Percentiles rank a stretch among this genome's conserved stretches.
Evolutionary conservation across 2,797 vertebrate species (phyloP).

Genomic region (Clamator glandarius): DNA sequence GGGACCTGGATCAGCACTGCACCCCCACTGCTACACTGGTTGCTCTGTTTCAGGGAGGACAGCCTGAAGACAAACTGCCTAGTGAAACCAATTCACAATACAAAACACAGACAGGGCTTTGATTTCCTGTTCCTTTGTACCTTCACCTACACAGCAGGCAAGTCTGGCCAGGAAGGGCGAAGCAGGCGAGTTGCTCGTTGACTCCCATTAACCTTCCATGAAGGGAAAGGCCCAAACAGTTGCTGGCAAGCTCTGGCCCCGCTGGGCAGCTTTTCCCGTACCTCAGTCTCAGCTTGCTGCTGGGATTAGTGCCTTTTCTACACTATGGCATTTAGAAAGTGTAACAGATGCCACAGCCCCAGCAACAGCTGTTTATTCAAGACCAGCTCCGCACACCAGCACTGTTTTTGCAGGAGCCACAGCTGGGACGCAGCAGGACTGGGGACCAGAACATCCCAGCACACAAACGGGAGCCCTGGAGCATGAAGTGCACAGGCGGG

Average conservation of each 20-base stretch:
- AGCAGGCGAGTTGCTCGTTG: not conserved
- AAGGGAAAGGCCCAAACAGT: not conserved
- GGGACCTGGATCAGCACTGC: not conserved
- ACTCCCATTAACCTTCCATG: not conserved
- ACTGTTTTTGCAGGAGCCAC: not conserved
- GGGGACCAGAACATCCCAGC: not conserved
- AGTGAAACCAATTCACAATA: not conserved
- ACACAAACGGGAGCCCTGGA: not conserved
- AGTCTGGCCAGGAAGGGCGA: not conserved
- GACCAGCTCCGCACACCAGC: not conserved
- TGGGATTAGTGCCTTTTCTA: not conserved
- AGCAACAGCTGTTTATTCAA: not conserved
- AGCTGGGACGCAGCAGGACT: not conserved
- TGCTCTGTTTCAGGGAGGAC: not conserved
- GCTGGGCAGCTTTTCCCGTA: not conserved
- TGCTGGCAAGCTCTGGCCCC: not conserved
- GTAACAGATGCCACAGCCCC: not conserved
- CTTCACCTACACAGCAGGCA: not conserved
- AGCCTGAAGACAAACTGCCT: not conserved
- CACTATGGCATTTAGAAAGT: not conserved
- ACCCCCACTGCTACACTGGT: not conserved
- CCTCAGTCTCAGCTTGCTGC: accelerated
- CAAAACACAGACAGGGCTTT: not conserved
- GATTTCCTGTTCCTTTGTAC: constrained; percentile 57
- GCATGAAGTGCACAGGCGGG: accelerated